These are phyloP conservation scores for Leptopilina syphax DNA, from an alignment of 2,888 invertebrate genomes.

Conservation along the genomic window DNA sequence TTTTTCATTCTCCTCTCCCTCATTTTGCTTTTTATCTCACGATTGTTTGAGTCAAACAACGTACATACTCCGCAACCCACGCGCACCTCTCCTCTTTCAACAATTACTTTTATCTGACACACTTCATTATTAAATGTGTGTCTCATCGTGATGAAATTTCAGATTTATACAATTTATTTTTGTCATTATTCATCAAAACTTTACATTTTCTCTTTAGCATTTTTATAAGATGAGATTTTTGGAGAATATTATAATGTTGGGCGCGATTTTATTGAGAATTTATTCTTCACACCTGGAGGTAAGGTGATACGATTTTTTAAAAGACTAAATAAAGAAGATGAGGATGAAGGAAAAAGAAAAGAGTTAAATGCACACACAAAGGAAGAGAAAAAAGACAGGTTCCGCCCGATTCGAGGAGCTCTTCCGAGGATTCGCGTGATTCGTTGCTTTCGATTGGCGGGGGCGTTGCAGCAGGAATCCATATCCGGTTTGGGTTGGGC, in stretches of 20 bases:
- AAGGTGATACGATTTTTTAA: slow-evolving; percentile 10
- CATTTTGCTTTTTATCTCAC: slow-evolving; percentile 42
- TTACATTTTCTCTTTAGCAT: background rate
- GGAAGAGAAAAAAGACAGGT: slow-evolving; percentile 57
- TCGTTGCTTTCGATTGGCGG: slow-evolving; percentile 73
- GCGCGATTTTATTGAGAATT: background rate
- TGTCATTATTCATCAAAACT: background rate
- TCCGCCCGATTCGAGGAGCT: slow-evolving; percentile 73
- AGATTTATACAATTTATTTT: slow-evolving; percentile 22
- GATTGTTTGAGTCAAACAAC: slow-evolving; percentile 53
- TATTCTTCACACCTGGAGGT: slow-evolving; percentile 23
- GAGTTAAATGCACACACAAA: slow-evolving; percentile 42
- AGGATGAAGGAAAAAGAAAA: slow-evolving; percentile 48
- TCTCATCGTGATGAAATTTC: slow-evolving; percentile 40
- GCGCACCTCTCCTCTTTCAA: slow-evolving; percentile 51
- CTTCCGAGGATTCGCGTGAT: slow-evolving; percentile 70
- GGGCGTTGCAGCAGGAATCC: slow-evolving; percentile 74
- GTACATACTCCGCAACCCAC: slow-evolving; percentile 52
- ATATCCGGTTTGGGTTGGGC: slow-evolving; percentile 72
- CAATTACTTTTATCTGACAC: slow-evolving; percentile 34
- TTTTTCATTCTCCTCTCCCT: slow-evolving; percentile 54
- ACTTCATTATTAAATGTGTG: slow-evolving; percentile 38
- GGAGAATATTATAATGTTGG: too few species aligned
- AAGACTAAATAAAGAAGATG: slow-evolving; percentile 34
- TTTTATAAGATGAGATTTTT: background rate